Percentiles rank a stretch among this genome's conserved stretches.
Evolutionary conservation across 2,888 invertebrate species (phyloP).

Genomic region (Leuctra nigra): DNA sequence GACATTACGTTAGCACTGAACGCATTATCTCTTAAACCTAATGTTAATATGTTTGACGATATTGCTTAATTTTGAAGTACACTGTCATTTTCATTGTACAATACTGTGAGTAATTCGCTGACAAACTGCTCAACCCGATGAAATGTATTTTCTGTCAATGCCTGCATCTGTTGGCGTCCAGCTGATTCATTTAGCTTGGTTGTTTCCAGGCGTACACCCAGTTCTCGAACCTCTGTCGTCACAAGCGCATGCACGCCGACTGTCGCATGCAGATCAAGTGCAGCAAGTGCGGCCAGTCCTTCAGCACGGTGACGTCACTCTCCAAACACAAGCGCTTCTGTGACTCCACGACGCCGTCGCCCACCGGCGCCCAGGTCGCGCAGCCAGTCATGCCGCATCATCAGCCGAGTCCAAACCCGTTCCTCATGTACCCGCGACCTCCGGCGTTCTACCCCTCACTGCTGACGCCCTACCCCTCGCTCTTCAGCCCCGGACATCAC

Average conservation of each 20-base stretch:
- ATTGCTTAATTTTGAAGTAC: too few species aligned
- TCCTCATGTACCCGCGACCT: constrained; percentile 62
- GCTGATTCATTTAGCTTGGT: constrained; percentile 22
- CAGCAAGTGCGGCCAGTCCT: constrained; percentile 87
- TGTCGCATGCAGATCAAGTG: constrained; percentile 93
- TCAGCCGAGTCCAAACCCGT: constrained; percentile 43
- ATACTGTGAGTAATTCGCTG: background rate
- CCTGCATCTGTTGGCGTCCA: constrained; percentile 2
- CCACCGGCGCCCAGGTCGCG: constrained; percentile 41
- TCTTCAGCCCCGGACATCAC: constrained; percentile 29
- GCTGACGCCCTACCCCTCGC: constrained; percentile 46
- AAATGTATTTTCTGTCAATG: too few species aligned
- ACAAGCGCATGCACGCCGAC: constrained; percentile 97
- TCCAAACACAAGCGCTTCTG: constrained; percentile 96
- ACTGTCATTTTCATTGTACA: too few species aligned
- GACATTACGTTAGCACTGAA: too few species aligned
- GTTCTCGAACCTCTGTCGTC: constrained; percentile 98
- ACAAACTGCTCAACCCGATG: background rate
- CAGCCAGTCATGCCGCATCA: constrained; percentile 29
- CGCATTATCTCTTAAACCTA: too few species aligned
- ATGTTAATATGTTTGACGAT: too few species aligned
- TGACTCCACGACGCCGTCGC: constrained; percentile 52
- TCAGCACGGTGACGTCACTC: constrained; percentile 84
- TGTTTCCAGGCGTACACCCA: constrained; percentile 86
- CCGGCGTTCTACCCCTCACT: constrained; percentile 47